These are phyloP conservation scores for Lamellibrachia satsuma DNA, from an alignment of 2,888 invertebrate genomes.

Conservation along the genomic window DNA sequence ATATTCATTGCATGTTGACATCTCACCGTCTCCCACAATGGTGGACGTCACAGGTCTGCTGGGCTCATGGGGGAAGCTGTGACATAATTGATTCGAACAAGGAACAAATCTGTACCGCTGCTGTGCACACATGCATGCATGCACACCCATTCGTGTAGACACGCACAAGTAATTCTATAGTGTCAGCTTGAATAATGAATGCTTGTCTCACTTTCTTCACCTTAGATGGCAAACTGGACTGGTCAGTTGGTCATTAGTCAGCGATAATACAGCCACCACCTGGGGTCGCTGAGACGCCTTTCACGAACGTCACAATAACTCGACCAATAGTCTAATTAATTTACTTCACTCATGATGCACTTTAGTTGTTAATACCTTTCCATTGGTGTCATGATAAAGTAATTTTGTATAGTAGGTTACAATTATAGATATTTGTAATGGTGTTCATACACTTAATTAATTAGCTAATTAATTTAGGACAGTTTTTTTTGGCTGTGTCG, in stretches of 20 bases:
- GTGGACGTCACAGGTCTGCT: not conserved
- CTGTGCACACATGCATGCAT: not conserved
- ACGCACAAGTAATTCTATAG: not conserved
- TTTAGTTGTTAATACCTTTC: slow-evolving; percentile 10
- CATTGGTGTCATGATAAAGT: not conserved
- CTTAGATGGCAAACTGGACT: not conserved
- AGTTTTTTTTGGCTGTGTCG: not conserved
- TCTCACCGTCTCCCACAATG: not conserved
- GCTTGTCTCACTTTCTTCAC: not conserved
- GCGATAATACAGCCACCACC: not conserved
- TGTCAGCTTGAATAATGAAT: not conserved
- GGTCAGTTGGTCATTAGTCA: not conserved
- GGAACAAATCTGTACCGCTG: not conserved
- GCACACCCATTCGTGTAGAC: not conserved
- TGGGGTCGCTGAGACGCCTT: not conserved
- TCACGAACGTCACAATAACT: not conserved
- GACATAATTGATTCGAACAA: not conserved
- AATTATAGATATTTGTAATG: not conserved
- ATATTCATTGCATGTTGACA: not conserved
- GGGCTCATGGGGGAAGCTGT: not conserved
- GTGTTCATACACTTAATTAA: not conserved
- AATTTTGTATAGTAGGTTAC: not conserved
- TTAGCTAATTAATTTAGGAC: not conserved
- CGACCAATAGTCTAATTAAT: not conserved
- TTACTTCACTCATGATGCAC: not conserved